Conservation (phyloP, 37 sponge, comb jelly and placozoan genomes). For the Bolinopsis microptera region DNA sequence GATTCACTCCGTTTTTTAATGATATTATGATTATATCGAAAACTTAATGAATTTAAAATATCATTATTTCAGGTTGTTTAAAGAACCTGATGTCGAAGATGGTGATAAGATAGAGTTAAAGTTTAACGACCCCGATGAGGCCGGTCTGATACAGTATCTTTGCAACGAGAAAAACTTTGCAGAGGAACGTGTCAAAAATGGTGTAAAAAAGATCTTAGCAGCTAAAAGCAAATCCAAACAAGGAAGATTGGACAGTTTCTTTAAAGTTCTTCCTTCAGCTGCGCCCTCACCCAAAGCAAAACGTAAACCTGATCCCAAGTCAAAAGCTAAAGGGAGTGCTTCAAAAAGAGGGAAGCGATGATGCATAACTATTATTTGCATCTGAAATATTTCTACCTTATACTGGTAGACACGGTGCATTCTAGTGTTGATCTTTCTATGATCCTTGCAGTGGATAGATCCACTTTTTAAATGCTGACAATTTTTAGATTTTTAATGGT, state of each 20-base stretch:
- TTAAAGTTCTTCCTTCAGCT: conserved; percentile 81
- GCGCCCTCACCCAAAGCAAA: background rate
- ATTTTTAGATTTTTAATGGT: background rate
- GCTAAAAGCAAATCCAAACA: conserved; percentile 84
- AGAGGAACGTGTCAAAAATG: conserved; percentile 91
- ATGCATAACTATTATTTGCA: too few species aligned
- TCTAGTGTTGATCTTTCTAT: too few species aligned
- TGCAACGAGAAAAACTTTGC: conserved; percentile 91
- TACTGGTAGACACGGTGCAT: too few species aligned
- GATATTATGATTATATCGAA: too few species aligned
- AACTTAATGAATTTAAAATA: too few species aligned
- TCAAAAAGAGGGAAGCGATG: conserved; percentile 36
- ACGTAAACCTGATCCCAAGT: background rate
- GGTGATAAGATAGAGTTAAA: conserved; percentile 70
- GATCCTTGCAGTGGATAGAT: too few species aligned
- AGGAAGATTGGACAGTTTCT: conserved; percentile 92
- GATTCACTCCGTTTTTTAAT: too few species aligned
- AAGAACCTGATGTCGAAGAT: conserved; percentile 55
- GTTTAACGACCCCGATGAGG: conserved; percentile 86
- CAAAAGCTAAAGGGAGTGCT: conserved; percentile 5
- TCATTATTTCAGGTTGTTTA: conserved; percentile 4
- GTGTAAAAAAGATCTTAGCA: conserved; percentile 79
- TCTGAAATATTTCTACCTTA: too few species aligned
- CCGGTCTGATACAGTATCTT: conserved; percentile 85
- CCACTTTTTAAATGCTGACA: too few species aligned